Percentiles rank a stretch among this genome's conserved stretches.
These are phyloP conservation scores for Drosophila paulistorum DNA, from an alignment of 1,140 invertebrate genomes.

Conservation along the genomic window DNA sequence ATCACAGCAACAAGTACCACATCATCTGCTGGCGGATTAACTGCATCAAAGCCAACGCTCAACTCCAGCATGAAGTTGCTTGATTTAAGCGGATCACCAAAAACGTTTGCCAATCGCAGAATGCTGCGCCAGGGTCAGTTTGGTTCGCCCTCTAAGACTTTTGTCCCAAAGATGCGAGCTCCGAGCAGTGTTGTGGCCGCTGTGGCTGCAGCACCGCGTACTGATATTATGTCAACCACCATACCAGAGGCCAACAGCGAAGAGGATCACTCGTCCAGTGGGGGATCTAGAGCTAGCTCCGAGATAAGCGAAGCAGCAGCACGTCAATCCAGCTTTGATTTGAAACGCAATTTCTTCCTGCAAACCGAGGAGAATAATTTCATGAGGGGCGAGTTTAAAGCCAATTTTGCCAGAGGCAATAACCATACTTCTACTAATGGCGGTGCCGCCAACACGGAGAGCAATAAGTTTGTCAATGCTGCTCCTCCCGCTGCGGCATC, in stretches of 20 bases:
- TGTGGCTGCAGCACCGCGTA: conserved; percentile 88
- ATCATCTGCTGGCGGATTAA: conserved; percentile 6
- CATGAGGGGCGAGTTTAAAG: conserved; percentile 80
- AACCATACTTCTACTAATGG: not conserved
- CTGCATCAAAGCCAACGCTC: conserved; percentile 62
- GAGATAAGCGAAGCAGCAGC: conserved; percentile 39
- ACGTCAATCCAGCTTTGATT: conserved; percentile 56
- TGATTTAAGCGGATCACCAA: conserved; percentile 87
- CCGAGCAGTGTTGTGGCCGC: conserved; percentile 85
- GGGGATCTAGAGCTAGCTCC: conserved; percentile 54
- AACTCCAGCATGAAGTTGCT: conserved; percentile 83
- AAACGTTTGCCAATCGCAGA: conserved; percentile 86
- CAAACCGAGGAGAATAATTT: conserved; percentile 83
- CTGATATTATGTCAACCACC: conserved; percentile 92
- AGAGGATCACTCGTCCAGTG: conserved; percentile 85
- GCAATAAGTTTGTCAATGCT: conserved; percentile 54
- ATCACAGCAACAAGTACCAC: conserved; percentile 1
- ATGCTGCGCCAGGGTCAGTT: conserved; percentile 84
- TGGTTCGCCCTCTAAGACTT: conserved; percentile 84
- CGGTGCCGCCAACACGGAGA: conserved; percentile 28
- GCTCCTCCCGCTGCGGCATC: conserved; percentile 29
- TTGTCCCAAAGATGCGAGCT: conserved; percentile 86
- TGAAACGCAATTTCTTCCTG: conserved; percentile 82
- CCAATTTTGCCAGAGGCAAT: conserved; percentile 50
- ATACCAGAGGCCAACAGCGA: conserved; percentile 92